Conservation (phyloP, 2,797 vertebrate genomes). For the Salmo trutta region DNA sequence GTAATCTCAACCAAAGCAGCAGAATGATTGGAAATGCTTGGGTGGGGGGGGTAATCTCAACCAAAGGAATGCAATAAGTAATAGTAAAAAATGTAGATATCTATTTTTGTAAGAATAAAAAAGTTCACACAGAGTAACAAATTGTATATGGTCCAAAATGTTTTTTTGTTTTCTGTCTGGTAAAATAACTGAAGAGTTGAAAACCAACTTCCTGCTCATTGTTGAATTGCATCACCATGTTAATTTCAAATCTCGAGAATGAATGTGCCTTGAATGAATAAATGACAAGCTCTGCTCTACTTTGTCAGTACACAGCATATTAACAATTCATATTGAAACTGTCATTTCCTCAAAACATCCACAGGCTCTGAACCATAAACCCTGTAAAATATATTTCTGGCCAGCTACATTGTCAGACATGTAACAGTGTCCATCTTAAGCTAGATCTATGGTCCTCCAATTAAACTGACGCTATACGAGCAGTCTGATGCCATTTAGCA, state of each 20-base stretch:
- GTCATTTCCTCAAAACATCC: neutral
- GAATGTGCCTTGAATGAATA: neutral
- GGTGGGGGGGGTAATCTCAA: neutral
- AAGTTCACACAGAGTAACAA: neutral
- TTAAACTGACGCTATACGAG: neutral
- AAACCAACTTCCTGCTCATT: neutral
- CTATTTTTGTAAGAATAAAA: neutral
- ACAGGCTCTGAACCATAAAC: neutral
- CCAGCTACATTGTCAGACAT: neutral
- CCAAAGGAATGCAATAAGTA: neutral
- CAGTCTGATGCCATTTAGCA: neutral
- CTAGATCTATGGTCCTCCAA: neutral
- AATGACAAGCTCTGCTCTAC: neutral
- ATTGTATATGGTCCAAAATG: neutral
- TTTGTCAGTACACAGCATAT: neutral
- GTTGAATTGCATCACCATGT: neutral
- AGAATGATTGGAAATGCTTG: too few relatives aligned
- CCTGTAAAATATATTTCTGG: neutral
- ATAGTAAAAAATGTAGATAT: neutral
- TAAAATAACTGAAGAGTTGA: neutral
- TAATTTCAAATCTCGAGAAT: neutral
- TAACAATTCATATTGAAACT: neutral
- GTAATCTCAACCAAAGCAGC: too few relatives aligned
- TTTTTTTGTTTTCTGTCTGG: neutral
- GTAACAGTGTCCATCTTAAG: neutral